These are phyloP conservation scores for Sphecodes monilicornis DNA, from an alignment of 2,888 invertebrate genomes.

Conservation along the genomic window DNA sequence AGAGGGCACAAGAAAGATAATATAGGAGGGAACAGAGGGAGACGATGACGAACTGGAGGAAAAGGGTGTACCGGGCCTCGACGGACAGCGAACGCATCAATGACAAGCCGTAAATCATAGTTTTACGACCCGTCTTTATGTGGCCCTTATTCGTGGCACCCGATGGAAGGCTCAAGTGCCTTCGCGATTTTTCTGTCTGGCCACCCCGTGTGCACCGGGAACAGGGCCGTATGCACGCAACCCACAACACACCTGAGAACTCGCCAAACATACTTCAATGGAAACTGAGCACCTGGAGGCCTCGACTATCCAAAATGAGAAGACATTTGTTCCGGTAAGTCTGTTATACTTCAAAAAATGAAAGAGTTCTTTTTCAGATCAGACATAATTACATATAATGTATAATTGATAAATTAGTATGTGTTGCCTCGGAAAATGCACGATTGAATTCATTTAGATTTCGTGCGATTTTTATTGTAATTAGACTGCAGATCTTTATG, in stretches of 20 bases:
- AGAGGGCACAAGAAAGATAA: constrained; percentile 62
- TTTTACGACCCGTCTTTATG: constrained; percentile 81
- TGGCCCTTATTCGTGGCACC: constrained; percentile 78
- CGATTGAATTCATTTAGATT: too few species aligned
- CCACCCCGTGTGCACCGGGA: constrained; percentile 58
- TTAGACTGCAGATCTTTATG: too few species aligned
- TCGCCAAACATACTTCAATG: not conserved
- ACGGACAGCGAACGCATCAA: constrained; percentile 77
- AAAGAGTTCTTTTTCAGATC: not conserved
- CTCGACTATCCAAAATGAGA: not conserved
- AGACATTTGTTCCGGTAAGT: not conserved
- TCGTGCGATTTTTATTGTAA: too few species aligned
- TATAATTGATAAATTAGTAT: too few species aligned
- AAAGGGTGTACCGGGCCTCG: constrained; percentile 53
- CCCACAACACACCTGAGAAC: not conserved
- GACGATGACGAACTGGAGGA: constrained; percentile 63
- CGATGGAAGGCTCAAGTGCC: constrained; percentile 63
- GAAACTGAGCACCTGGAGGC: not conserved
- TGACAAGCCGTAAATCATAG: constrained; percentile 84
- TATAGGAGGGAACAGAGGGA: constrained; percentile 63
- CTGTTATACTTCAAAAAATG: not conserved
- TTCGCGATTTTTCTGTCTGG: constrained; percentile 75
- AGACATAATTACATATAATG: too few species aligned
- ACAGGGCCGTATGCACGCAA: constrained; percentile 63
- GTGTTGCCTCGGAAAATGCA: too few species aligned